These are phyloP conservation scores for Anaspis maculata DNA, from an alignment of 2,888 invertebrate genomes.

Conservation along the genomic window DNA sequence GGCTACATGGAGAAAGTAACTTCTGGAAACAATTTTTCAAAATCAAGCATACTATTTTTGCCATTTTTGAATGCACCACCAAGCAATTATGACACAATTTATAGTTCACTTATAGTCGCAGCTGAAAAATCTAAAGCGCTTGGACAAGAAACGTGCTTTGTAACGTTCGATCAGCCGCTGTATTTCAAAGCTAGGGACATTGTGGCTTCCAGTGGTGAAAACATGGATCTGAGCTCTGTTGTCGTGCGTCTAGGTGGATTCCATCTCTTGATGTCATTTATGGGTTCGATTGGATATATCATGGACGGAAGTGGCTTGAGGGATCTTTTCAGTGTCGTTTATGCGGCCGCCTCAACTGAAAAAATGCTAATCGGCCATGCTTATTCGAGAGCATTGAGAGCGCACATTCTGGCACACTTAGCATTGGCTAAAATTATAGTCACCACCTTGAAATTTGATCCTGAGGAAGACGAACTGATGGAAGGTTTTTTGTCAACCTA, in stretches of 20 bases:
- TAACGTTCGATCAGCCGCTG: conserved; percentile 17
- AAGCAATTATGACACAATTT: conserved; percentile 19
- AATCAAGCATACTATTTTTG: conserved; percentile 14
- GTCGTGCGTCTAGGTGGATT: conserved; percentile 26
- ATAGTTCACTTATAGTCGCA: conserved; percentile 16
- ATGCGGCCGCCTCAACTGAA: conserved; percentile 23
- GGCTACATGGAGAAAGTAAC: conserved; percentile 21
- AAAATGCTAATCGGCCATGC: conserved; percentile 30
- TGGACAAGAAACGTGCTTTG: conserved; percentile 18
- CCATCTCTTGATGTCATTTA: conserved; percentile 33
- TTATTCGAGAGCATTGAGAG: conserved; percentile 21
- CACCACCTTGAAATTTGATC: conserved; percentile 27
- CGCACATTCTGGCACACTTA: conserved; percentile 26
- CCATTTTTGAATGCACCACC: conserved; percentile 13
- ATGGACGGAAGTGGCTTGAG: conserved; percentile 37
- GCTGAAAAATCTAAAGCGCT: conserved; percentile 17
- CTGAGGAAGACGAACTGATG: conserved; percentile 19
- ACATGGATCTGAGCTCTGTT: conserved; percentile 28
- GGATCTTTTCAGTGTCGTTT: conserved; percentile 21
- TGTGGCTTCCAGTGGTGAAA: conserved; percentile 15
- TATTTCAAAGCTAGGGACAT: conserved; percentile 22
- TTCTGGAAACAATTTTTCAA: neutral
- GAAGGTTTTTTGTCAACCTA: too few species aligned
- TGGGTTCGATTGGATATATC: conserved; percentile 33
- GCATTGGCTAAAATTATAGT: conserved; percentile 28